A percentile compares a stretch with the other conserved stretches of the same genome.
phyloP scores from a whole-genome alignment of 2,888 invertebrate genomes.

The Gastrophysa polygoni region DNA sequence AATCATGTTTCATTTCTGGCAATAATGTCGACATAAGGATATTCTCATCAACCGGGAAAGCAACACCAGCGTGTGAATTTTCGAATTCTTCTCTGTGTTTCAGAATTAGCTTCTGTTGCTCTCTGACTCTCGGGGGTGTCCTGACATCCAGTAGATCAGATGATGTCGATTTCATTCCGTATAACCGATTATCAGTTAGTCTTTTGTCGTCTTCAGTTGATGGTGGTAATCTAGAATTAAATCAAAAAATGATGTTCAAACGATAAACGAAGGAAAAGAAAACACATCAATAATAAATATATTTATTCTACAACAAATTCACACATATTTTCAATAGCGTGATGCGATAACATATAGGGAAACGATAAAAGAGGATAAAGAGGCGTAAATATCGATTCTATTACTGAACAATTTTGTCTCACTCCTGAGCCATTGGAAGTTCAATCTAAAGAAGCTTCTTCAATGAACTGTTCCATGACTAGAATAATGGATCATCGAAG shows the following conservation, averaged over 20 bases:
- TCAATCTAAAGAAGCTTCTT: no score
- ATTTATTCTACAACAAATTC: background rate
- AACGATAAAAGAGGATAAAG: no score
- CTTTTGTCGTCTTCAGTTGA: slow-evolving; percentile 63
- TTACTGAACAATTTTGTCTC: background rate
- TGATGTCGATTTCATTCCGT: slow-evolving; percentile 57
- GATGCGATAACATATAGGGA: no score
- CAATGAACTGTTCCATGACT: no score
- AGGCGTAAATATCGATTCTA: no score
- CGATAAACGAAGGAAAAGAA: background rate
- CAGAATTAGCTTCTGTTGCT: slow-evolving; percentile 57
- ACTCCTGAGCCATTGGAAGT: background rate
- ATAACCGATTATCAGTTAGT: slow-evolving; percentile 64
- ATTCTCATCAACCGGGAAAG: slow-evolving; percentile 53
- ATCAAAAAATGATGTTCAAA: slow-evolving; percentile 15
- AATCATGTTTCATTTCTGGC: no score
- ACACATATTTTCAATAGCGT: no score
- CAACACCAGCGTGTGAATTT: slow-evolving; percentile 67
- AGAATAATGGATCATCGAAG: no score
- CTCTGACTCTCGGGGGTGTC: slow-evolving; percentile 68
- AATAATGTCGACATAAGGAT: no score
- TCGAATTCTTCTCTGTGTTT: slow-evolving; percentile 54
- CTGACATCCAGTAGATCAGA: slow-evolving; percentile 60
- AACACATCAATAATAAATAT: background rate
- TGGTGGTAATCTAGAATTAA: slow-evolving; percentile 55